Conservation (phyloP, 2,888 invertebrate genomes). For the Odontocolon sp. region DNA sequence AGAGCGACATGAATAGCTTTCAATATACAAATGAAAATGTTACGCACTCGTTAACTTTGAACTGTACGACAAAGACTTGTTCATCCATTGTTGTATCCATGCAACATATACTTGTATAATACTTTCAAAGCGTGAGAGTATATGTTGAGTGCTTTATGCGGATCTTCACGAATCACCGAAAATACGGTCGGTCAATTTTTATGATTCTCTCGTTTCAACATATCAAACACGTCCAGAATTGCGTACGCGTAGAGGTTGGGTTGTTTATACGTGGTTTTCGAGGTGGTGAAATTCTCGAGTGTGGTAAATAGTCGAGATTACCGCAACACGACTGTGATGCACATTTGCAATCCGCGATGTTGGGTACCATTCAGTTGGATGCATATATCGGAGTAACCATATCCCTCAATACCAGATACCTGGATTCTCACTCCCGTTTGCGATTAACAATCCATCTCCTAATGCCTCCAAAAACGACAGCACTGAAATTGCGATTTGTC, state of each 20-base stretch:
- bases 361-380: background rate
- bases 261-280: constrained; percentile 22
- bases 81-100: too few species aligned
- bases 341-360: constrained; percentile 26
- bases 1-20: background rate
- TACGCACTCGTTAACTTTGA: background rate
- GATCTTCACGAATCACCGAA: background rate
- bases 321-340: constrained; percentile 25
- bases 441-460: background rate
- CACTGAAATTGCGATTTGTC: background rate
- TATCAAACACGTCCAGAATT: background rate
- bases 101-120: too few species aligned
- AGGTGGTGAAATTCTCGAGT: constrained; percentile 9
- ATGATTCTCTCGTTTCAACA: constrained; percentile 15
- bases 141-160: background rate
- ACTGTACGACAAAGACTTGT: background rate
- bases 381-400: constrained; percentile 2
- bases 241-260: background rate
- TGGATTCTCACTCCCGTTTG: constrained; percentile 1
- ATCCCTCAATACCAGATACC: constrained; percentile 25
- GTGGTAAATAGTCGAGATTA: constrained; percentile 30
- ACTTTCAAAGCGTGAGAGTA: background rate
- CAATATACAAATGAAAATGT: constrained; percentile 3
- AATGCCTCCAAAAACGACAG: background rate
- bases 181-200: constrained; percentile 20